A percentile compares a stretch with the other conserved stretches of the same genome.
These are phyloP conservation scores for Apodemia mormo DNA, from an alignment of 2,888 invertebrate genomes.

Conservation along the genomic window DNA sequence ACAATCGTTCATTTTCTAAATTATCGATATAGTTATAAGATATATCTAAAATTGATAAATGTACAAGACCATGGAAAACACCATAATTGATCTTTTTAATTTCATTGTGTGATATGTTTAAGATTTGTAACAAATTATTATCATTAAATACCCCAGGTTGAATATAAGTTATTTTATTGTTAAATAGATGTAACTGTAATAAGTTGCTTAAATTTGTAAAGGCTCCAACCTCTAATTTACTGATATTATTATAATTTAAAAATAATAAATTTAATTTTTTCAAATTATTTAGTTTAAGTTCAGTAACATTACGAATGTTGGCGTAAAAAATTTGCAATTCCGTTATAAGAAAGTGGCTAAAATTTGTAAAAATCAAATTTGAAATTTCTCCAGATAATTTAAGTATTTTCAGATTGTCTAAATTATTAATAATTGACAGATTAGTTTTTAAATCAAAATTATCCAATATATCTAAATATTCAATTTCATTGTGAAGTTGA, in stretches of 20 bases:
- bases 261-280: not conserved
- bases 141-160: not conserved
- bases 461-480: not conserved
- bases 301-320: not conserved
- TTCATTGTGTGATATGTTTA: not conserved
- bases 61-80: not conserved
- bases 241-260: not conserved
- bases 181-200: not conserved
- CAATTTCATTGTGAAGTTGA: not conserved
- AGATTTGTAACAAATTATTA: not conserved
- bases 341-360: not conserved
- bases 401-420: not conserved
- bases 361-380: not conserved
- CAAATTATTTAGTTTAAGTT: not conserved
- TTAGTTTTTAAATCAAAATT: not conserved
- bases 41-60: not conserved
- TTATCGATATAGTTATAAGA: not conserved
- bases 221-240: not conserved
- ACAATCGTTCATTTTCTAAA: not conserved
- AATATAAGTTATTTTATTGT: not conserved
- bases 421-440: not conserved
- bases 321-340: not conserved
- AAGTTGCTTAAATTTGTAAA: not conserved
- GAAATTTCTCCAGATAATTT: not conserved
- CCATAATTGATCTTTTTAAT: not conserved